Conservation (phyloP, 2,113 vertebrate species). For the Ovis aries region ARS-UI_Ramb_v3.0 NC_056054.1:257322501-257323000, state of each 20-base stretch:
- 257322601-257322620: conserved; percentile 40
- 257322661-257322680: background rate
- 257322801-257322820: background rate
- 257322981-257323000: background rate
- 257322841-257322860: background rate
- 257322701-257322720: background rate
- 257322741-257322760: background rate
- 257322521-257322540: background rate
- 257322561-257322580: conserved; percentile 45
- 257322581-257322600: conserved; percentile 35
- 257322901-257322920: too few relatives aligned
- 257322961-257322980: background rate
- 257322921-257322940: too few relatives aligned
- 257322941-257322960: background rate
- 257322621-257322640: conserved; percentile 5
- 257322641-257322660: conserved; percentile 17
- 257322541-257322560: background rate
- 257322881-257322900: too few relatives aligned
- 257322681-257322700: background rate
- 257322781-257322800: background rate
- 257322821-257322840: background rate
- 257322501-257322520: conserved; percentile 3
- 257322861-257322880: background rate
- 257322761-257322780: background rate
- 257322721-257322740: background rate